Evolutionary conservation across 2,888 invertebrate genomes (phyloP).

Genomic region (Heliothis peltigera): DNA sequence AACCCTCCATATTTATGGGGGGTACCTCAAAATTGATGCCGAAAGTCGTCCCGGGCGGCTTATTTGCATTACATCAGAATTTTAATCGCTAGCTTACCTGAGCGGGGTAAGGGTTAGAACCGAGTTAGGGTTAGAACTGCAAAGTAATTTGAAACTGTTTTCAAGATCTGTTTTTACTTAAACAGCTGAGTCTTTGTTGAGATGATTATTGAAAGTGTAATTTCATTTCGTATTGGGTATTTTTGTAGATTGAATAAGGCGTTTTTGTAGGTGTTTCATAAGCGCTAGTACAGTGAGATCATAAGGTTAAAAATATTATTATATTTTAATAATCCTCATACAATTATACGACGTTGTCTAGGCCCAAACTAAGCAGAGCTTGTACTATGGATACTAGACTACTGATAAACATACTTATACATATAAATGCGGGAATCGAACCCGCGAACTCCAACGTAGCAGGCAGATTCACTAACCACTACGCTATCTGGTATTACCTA

Average conservation of each 20-base stretch:
- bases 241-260: no score
- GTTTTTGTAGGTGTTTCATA: no score
- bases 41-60: constrained; percentile 34
- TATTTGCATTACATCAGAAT: constrained; percentile 60
- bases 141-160: constrained; percentile 13
- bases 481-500: no score
- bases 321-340: no score
- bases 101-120: constrained; percentile 11
- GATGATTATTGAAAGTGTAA: not conserved
- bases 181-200: constrained; percentile 1
- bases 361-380: no score
- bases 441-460: no score
- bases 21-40: constrained; percentile 48
- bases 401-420: no score
- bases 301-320: no score
- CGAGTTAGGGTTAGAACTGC: constrained; percentile 9
- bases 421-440: no score
- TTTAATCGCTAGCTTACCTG: constrained; percentile 53
- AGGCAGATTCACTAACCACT: no score
- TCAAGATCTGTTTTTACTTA: constrained; percentile 18
- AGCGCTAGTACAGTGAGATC: not conserved
- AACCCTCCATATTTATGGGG: constrained; percentile 49
- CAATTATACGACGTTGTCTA: no score
- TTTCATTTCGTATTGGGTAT: not conserved
- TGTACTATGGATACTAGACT: no score